phyloP scores from a whole-genome alignment of 2,797 vertebrate genomes.

The Mormyrops attenuatus region DNA sequence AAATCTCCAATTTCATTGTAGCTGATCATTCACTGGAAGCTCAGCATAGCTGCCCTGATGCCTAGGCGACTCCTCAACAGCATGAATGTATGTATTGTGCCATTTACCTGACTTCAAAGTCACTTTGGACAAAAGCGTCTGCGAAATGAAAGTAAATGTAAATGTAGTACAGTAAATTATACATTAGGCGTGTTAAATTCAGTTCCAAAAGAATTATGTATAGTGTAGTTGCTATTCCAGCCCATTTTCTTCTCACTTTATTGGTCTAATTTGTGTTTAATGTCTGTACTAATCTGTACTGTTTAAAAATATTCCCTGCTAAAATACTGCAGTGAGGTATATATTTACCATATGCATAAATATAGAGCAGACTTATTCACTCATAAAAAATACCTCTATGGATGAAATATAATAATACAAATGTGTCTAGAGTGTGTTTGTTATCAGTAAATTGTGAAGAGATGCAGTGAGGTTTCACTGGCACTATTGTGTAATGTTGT shows the following conservation, averaged over 20 bases:
- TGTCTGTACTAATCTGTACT: not conserved
- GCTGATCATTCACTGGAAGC: not conserved
- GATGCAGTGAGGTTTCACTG: not conserved
- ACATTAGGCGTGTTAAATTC: not conserved
- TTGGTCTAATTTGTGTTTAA: not conserved
- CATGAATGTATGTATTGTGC: not conserved
- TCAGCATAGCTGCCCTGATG: not conserved
- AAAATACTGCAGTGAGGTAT: not conserved
- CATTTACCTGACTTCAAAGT: not conserved
- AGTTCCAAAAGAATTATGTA: not conserved
- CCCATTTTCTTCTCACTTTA: not conserved
- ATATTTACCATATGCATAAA: not conserved
- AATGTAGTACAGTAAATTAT: not conserved
- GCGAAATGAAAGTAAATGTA: not conserved
- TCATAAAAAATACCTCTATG: not conserved
- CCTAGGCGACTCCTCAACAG: not conserved
- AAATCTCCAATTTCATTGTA: not conserved
- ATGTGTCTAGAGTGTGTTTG: not conserved
- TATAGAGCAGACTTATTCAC: not conserved
- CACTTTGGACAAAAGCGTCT: not conserved
- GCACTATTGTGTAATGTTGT: not conserved
- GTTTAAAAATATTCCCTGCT: not conserved
- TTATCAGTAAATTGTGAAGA: not conserved
- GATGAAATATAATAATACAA: not conserved
- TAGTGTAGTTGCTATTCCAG: not conserved